Evolutionary conservation across 2,888 invertebrate genomes (phyloP).

Genomic region (Synergus itoensis): DNA sequence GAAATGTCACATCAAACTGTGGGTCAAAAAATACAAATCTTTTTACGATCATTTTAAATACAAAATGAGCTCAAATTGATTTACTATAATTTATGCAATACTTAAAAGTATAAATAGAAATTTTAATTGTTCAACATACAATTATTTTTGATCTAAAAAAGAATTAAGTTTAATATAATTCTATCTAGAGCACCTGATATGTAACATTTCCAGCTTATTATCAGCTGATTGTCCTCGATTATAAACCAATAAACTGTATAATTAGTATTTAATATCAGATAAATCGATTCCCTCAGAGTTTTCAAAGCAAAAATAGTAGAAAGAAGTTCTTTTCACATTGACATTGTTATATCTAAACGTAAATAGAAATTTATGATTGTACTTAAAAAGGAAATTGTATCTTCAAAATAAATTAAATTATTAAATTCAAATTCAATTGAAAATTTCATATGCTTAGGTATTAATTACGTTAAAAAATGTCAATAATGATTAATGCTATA

Average conservation of each 20-base stretch:
- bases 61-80: background rate
- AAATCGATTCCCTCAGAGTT: slow-evolving; percentile 3
- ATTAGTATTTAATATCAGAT: slow-evolving; percentile 27
- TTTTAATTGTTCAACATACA: background rate
- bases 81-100: background rate
- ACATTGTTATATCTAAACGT: background rate
- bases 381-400: background rate
- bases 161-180: background rate
- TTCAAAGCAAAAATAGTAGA: slow-evolving; percentile 17
- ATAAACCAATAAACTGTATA: background rate
- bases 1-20: background rate
- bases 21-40: background rate
- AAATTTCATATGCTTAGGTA: too few species aligned
- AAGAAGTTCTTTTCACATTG: background rate
- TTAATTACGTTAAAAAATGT: too few species aligned
- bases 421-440: too few species aligned
- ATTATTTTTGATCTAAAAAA: background rate
- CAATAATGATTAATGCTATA: background rate
- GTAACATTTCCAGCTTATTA: background rate
- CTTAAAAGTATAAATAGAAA: background rate
- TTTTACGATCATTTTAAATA: background rate
- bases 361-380: background rate
- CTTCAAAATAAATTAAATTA: too few species aligned
- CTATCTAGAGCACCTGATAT: background rate
- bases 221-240: background rate